Evolutionary conservation across 2,113 vertebrate species (phyloP).

Genomic region (Pollachius pollachius): DNA sequence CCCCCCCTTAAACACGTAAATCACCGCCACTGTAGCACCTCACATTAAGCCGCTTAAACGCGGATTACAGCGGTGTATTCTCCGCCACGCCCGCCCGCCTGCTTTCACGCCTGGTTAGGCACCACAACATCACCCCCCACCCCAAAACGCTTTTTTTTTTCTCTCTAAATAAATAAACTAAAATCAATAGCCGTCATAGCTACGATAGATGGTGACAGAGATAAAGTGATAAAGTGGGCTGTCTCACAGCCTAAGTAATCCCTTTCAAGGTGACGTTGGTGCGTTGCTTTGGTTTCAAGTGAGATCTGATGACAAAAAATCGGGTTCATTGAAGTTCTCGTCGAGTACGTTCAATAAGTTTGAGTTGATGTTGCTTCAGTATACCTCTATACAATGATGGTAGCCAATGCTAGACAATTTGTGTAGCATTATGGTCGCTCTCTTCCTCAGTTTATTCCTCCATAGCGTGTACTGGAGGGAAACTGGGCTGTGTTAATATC

Average conservation of each 20-base stretch:
- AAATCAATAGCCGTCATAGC: conserved; percentile 48
- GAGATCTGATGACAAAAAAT: too few species aligned
- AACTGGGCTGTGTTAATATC: too few species aligned
- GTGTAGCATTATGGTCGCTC: too few species aligned
- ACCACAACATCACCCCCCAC: conserved; percentile 42
- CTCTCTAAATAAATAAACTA: background rate
- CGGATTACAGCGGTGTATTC: conserved; percentile 69
- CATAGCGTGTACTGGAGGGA: too few species aligned
- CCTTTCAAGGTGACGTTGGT: too few species aligned
- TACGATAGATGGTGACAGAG: conserved; percentile 27
- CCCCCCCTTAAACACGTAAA: conserved; percentile 48
- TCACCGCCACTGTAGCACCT: conserved; percentile 64
- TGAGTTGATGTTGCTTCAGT: too few species aligned
- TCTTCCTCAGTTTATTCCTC: background rate
- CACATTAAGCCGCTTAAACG: conserved; percentile 68
- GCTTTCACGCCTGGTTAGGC: conserved; percentile 55
- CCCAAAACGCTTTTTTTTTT: background rate
- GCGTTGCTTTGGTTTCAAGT: too few species aligned
- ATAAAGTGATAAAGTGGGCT: conserved; percentile 46
- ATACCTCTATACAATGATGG: too few species aligned
- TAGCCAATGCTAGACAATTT: too few species aligned
- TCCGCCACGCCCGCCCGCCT: conserved; percentile 42
- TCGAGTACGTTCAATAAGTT: too few species aligned
- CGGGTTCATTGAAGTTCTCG: too few species aligned
- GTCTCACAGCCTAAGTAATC: too few species aligned